Percentiles rank a stretch among this genome's conserved stretches.
Conservation (phyloP, 2,888 invertebrate genomes). For the Melinopterus prodromus region DNA sequence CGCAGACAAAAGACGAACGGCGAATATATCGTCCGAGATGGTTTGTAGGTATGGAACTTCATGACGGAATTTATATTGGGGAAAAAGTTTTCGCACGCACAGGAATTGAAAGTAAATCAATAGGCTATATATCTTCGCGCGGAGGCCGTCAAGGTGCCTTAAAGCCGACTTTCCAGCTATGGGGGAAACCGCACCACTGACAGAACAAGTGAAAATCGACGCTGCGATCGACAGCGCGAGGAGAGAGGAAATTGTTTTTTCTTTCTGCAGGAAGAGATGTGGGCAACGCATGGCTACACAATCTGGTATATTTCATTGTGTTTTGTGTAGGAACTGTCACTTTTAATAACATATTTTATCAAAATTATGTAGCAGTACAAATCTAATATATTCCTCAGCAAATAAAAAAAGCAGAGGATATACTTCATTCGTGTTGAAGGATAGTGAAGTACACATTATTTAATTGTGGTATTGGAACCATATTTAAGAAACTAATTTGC, state of each 20-base stretch:
- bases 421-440: no score
- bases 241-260: not conserved
- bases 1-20: not conserved
- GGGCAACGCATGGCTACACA: not conserved
- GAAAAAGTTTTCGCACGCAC: not conserved
- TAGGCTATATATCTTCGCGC: not conserved
- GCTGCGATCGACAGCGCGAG: not conserved
- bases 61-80: slow-evolving; percentile 4
- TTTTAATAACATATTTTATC: no score
- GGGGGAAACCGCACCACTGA: not conserved
- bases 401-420: no score
- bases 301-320: no score
- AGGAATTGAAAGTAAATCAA: not conserved
- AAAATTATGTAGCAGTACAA: no score
- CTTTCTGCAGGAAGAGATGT: not conserved
- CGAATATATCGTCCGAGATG: not conserved
- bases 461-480: no score
- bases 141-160: not conserved
- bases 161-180: not conserved
- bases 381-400: no score
- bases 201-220: slow-evolving; percentile 4
- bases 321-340: no score
- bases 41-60: not conserved
- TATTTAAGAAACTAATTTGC: no score
- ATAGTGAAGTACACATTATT: no score